These are phyloP conservation scores for Stichopus horrens DNA, from an alignment of 53 echinoderm and acorn worm genomes.

Conservation along the genomic window DNA sequence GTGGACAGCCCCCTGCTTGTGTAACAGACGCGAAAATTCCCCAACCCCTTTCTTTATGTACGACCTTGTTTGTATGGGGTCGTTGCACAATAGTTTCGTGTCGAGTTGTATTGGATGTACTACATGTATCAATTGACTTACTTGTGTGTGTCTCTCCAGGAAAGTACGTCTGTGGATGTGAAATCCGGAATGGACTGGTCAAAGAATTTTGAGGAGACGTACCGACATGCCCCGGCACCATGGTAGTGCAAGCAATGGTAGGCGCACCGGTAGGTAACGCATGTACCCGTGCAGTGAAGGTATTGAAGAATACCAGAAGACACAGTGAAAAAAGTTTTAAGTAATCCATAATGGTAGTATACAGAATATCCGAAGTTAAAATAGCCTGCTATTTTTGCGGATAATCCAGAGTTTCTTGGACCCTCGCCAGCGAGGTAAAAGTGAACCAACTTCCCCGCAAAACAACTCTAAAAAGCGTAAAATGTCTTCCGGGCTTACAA, in stretches of 20 bases:
- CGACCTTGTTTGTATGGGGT: no score
- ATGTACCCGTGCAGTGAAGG: neutral
- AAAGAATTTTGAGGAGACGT: neutral
- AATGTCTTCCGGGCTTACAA: no score
- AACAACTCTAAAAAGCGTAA: neutral
- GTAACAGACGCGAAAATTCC: neutral
- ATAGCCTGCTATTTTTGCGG: slow-evolving; percentile 19
- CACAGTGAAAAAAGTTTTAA: neutral
- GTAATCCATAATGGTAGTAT: neutral
- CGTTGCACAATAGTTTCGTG: no score
- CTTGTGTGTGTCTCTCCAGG: slow-evolving; percentile 23
- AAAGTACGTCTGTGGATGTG: slow-evolving; percentile 1
- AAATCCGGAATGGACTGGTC: slow-evolving; percentile 5
- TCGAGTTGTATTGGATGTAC: no score
- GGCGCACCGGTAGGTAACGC: slow-evolving; percentile 2
- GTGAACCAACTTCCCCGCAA: neutral
- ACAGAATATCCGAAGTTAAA: neutral
- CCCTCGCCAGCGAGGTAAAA: slow-evolving; percentile 37
- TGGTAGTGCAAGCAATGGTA: neutral
- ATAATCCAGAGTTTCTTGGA: neutral
- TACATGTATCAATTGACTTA: neutral
- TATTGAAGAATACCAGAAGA: slow-evolving; percentile 1
- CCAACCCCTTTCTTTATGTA: neutral
- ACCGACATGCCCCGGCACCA: neutral
- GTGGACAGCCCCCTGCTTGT: no score